These are phyloP conservation scores for Salmo trutta DNA, from an alignment of 2,797 vertebrate genomes.

Conservation along the genomic window DNA sequence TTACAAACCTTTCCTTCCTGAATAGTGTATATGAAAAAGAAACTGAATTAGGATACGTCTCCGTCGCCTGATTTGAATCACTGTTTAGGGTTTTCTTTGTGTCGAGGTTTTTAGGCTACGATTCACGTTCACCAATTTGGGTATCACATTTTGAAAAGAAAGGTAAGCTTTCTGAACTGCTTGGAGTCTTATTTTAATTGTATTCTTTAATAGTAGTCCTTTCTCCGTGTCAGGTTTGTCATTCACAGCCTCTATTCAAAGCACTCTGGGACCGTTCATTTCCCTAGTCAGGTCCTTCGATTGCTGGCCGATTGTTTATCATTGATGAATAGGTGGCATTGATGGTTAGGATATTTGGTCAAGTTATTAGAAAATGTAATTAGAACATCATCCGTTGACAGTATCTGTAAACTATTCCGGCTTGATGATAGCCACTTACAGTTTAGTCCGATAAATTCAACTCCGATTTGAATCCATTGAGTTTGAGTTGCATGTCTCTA, in stretches of 20 bases:
- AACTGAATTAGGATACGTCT: constrained; percentile 2
- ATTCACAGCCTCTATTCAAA: background rate
- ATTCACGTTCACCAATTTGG: background rate
- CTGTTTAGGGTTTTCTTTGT: constrained; percentile 17
- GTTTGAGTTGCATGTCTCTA: background rate
- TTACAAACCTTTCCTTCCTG: background rate
- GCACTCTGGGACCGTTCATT: background rate
- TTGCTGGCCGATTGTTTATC: background rate
- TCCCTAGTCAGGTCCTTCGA: background rate
- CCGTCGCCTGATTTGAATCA: background rate
- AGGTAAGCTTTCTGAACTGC: constrained; percentile 52
- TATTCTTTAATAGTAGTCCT: too few species aligned
- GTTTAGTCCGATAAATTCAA: background rate
- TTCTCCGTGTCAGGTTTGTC: background rate
- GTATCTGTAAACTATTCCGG: too few species aligned
- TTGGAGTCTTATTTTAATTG: background rate
- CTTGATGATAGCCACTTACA: background rate
- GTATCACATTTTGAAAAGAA: constrained; percentile 17
- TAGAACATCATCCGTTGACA: background rate
- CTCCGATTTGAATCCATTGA: background rate
- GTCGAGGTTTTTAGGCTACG: background rate
- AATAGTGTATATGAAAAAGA: constrained; percentile 29
- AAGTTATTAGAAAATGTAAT: background rate
- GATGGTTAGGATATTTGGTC: background rate
- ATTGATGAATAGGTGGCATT: background rate